phyloP scores from a whole-genome alignment of 2,888 invertebrate genomes.

The Cantharis rufa region DNA sequence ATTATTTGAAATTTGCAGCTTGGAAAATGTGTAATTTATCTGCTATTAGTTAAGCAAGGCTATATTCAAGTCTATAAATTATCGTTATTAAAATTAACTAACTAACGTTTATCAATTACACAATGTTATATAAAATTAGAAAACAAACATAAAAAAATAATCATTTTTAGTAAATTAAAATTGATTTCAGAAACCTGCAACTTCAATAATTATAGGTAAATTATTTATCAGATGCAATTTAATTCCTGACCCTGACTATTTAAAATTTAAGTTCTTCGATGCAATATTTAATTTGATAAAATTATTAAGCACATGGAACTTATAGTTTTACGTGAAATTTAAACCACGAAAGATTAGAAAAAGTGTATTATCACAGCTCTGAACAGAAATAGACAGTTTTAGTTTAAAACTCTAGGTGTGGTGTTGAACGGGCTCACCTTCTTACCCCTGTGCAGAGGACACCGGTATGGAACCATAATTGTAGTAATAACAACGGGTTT shows the following conservation, averaged over 20 bases:
- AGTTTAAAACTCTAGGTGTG: slow-evolving; percentile 39
- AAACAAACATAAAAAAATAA: neutral
- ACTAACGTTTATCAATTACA: neutral
- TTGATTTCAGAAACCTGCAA: neutral
- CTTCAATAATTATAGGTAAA: neutral
- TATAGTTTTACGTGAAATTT: neutral
- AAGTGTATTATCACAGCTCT: slow-evolving; percentile 18
- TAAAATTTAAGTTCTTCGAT: neutral
- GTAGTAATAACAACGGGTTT: slow-evolving; percentile 88
- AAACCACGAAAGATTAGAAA: neutral
- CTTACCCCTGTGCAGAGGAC: slow-evolving; percentile 91
- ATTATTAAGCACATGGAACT: neutral
- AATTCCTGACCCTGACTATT: neutral
- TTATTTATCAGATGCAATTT: neutral
- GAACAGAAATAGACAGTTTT: slow-evolving; percentile 11
- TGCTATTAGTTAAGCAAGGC: neutral
- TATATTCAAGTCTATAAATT: neutral
- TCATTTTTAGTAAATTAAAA: neutral
- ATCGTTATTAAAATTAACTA: neutral
- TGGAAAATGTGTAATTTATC: neutral
- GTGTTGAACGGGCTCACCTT: slow-evolving; percentile 66
- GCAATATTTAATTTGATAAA: neutral
- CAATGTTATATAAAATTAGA: neutral
- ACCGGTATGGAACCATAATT: slow-evolving; percentile 90
- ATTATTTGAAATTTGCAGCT: neutral